Conservation (phyloP, 2,113 vertebrate genomes). For the Eurypyga helias region DNA sequence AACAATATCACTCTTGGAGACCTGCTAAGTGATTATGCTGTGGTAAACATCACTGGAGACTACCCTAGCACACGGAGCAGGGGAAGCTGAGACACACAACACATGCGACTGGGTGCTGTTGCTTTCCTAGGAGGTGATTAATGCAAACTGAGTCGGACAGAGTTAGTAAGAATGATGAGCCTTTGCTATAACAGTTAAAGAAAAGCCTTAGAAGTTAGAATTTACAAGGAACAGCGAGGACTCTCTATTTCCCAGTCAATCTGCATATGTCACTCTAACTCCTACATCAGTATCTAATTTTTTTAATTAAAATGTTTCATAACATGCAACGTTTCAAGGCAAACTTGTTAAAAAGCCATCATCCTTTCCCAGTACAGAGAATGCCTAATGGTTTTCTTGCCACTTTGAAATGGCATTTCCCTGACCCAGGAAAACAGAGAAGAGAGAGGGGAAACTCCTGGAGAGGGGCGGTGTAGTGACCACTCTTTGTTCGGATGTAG, state of each 20-base stretch:
- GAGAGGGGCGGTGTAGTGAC: neutral
- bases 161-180: neutral
- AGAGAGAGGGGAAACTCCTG: neutral
- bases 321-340: neutral
- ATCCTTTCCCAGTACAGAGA: neutral
- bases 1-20: neutral
- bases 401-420: neutral
- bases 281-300: neutral
- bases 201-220: neutral
- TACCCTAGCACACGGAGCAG: neutral
- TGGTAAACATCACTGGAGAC: neutral
- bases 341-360: neutral
- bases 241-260: neutral
- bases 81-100: neutral
- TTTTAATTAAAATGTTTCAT: neutral
- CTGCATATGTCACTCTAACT: neutral
- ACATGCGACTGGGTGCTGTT: neutral
- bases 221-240: neutral
- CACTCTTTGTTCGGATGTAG: neutral
- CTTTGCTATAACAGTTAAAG: neutral
- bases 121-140: constrained; percentile 6
- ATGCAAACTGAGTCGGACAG: neutral
- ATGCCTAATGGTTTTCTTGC: neutral
- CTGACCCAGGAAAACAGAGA: neutral
- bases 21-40: neutral